These are phyloP conservation scores for Eulimnadia texana DNA, from an alignment of 1,140 invertebrate genomes.

Conservation along the genomic window DNA sequence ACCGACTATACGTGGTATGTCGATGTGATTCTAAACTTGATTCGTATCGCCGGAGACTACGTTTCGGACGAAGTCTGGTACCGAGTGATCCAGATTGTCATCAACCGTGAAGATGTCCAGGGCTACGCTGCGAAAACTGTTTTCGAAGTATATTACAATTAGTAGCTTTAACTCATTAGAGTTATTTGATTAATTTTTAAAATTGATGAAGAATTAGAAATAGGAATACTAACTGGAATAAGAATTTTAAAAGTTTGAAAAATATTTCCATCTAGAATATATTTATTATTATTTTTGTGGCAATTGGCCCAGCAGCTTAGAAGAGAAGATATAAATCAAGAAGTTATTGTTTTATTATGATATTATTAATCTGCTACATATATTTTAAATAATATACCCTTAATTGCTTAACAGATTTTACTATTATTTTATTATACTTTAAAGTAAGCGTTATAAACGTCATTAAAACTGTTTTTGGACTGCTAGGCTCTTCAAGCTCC, in stretches of 20 bases:
- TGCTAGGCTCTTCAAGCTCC: conserved; percentile 80
- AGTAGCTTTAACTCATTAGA: background rate
- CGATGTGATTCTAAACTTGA: conserved; percentile 97
- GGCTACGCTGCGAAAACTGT: conserved; percentile 99
- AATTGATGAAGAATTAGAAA: background rate
- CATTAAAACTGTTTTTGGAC: conserved; percentile 18
- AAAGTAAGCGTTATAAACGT: no score
- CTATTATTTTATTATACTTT: no score
- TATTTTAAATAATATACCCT: no score
- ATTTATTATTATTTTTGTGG: conserved; percentile 16
- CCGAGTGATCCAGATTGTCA: conserved; percentile 98
- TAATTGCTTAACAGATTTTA: no score
- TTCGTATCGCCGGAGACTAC: conserved; percentile 98
- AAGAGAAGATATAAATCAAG: no score
- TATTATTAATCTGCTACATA: no score
- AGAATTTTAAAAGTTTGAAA: background rate
- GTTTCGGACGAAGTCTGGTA: conserved; percentile 98
- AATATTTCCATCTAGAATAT: conserved; percentile 17
- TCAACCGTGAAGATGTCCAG: conserved; percentile 97
- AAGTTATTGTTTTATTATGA: no score
- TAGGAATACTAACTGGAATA: background rate
- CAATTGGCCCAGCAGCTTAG: no score
- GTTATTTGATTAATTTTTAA: no score
- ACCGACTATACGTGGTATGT: conserved; percentile 99
- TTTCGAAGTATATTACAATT: conserved; percentile 55